These are phyloP conservation scores for Dasypolia templi DNA, from an alignment of 2,888 invertebrate species.

Conservation along the genomic window DNA sequence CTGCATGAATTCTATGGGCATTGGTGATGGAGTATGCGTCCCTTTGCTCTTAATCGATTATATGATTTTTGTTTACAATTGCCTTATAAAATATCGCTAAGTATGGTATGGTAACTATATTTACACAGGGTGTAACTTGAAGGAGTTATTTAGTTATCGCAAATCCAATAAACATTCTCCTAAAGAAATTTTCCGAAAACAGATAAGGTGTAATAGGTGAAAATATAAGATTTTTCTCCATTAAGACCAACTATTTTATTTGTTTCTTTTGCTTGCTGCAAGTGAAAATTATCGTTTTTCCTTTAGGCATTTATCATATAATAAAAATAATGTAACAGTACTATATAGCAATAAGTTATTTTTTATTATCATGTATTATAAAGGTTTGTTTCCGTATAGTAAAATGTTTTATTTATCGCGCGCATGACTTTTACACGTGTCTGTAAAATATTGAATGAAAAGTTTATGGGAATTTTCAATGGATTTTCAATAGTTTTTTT, in stretches of 20 bases:
- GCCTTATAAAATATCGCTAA: neutral
- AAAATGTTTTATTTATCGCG: slow-evolving; percentile 12
- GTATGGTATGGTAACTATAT: neutral
- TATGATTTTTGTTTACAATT: neutral
- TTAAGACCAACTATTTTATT: slow-evolving; percentile 4
- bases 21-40: neutral
- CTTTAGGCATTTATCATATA: neutral
- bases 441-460: slow-evolving; percentile 41
- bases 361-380: neutral
- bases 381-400: slow-evolving; percentile 29
- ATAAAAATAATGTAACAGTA: neutral
- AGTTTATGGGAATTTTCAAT: slow-evolving; percentile 13
- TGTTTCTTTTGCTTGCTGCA: neutral
- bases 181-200: neutral
- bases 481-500: slow-evolving; percentile 6
- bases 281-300: neutral
- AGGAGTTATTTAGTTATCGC: neutral
- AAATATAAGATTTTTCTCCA: neutral
- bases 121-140: neutral
- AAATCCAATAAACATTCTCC: neutral
- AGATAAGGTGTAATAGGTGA: no score
- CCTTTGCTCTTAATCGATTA: neutral
- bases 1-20: neutral
- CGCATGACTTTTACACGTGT: slow-evolving; percentile 43
- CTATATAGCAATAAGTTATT: neutral